phyloP scores from a whole-genome alignment of 2,888 invertebrate species.

The Idaea aversata region DNA sequence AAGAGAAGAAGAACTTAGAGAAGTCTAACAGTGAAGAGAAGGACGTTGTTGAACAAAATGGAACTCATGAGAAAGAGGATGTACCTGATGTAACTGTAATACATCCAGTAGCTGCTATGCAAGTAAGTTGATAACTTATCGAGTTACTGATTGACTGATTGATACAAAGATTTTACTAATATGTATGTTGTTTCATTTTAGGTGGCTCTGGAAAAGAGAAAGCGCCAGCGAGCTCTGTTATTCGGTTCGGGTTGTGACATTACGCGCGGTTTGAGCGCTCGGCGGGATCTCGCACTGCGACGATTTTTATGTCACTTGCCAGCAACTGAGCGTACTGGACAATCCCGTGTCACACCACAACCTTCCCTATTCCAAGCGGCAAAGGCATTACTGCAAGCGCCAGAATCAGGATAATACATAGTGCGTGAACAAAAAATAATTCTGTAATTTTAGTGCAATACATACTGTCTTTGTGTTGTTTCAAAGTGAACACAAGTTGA shows the following conservation, averaged over 20 bases:
- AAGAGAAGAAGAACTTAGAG: constrained; percentile 38
- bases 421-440: neutral
- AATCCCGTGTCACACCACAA: constrained; percentile 65
- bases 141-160: constrained; percentile 7
- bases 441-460: constrained; percentile 10
- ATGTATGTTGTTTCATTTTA: constrained; percentile 46
- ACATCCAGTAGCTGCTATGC: constrained; percentile 80
- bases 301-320: constrained; percentile 86
- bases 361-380: constrained; percentile 79
- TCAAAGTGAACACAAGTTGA: neutral
- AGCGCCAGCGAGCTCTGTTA: constrained; percentile 83
- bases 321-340: constrained; percentile 80
- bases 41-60: constrained; percentile 49
- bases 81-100: constrained; percentile 52
- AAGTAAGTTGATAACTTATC: constrained; percentile 44
- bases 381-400: constrained; percentile 71
- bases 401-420: constrained; percentile 58
- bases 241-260: constrained; percentile 87
- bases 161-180: neutral
- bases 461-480: neutral
- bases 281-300: constrained; percentile 87
- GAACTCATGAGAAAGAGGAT: constrained; percentile 42
- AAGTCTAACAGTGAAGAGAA: constrained; percentile 36
- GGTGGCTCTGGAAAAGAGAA: constrained; percentile 81
- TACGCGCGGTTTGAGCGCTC: constrained; percentile 88